Conservation (phyloP, 1,140 invertebrate genomes). For the Drosophila arizonae region DNA sequence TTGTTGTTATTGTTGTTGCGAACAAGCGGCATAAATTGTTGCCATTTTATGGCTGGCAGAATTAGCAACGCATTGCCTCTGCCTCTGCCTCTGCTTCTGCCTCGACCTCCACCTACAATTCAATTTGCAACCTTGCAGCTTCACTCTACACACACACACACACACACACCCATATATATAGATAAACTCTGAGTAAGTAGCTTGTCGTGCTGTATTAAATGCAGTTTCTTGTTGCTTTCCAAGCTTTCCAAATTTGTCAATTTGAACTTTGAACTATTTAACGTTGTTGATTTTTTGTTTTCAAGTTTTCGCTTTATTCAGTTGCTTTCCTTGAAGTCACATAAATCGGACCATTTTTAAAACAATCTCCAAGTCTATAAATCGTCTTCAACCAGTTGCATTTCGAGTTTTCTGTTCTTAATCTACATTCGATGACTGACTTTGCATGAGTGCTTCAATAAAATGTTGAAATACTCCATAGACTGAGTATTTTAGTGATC, state of each 20-base stretch:
- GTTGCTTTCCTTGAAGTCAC: constrained; percentile 15
- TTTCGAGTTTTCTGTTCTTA: constrained; percentile 11
- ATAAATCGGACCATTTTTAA: constrained; percentile 8
- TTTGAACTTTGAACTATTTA: constrained; percentile 46
- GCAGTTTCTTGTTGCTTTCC: constrained; percentile 28
- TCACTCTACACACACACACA: constrained; percentile 21
- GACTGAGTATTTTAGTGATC: too few species aligned
- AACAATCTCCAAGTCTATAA: constrained; percentile 1
- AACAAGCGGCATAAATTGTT: constrained; percentile 39
- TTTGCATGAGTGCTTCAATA: neutral
- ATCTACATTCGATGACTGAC: constrained; percentile 1
- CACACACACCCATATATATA: constrained; percentile 20
- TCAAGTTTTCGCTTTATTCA: neutral
- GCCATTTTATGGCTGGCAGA: constrained; percentile 56
- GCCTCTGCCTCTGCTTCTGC: constrained; percentile 23
- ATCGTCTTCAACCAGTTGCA: constrained; percentile 15
- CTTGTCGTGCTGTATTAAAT: constrained; percentile 14
- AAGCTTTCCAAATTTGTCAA: constrained; percentile 42
- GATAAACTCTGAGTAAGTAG: constrained; percentile 45
- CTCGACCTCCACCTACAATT: constrained; percentile 72
- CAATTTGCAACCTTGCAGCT: constrained; percentile 67
- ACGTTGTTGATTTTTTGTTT: neutral
- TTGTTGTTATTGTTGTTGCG: constrained; percentile 9
- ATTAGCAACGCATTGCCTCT: constrained; percentile 54
- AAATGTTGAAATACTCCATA: neutral